Evolutionary conservation across 2,113 vertebrate species (phyloP).

Genomic region (Trachemys scripta): DNA sequence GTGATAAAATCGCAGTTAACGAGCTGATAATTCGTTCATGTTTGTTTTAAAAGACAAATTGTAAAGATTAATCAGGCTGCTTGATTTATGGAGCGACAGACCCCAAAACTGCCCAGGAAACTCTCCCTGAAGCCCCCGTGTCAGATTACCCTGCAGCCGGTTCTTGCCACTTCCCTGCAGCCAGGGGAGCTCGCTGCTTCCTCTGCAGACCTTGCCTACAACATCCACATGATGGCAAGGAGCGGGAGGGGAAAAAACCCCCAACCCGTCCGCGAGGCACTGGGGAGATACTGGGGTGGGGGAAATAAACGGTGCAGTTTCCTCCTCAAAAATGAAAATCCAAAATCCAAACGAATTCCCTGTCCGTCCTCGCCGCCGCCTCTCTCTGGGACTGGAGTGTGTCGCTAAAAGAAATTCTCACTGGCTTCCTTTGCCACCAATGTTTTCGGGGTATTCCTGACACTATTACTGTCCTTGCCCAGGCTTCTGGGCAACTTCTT

Average conservation of each 20-base stretch:
- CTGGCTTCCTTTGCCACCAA: no score
- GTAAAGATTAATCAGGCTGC: conserved; percentile 75
- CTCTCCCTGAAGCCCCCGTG: conserved; percentile 44
- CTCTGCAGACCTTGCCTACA: neutral
- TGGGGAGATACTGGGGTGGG: neutral
- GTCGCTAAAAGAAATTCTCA: neutral
- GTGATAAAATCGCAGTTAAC: conserved; percentile 79
- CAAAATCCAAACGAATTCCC: neutral
- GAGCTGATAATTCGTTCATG: conserved; percentile 77
- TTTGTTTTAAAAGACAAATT: conserved; percentile 80
- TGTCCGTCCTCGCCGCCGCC: neutral
- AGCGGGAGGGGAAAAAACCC: neutral
- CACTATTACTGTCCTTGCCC: neutral
- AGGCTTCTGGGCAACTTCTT: neutral
- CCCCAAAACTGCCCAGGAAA: conserved; percentile 48
- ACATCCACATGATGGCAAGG: neutral
- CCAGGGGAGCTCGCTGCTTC: neutral
- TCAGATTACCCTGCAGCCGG: conserved; percentile 28
- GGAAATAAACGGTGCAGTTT: neutral
- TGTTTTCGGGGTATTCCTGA: neutral
- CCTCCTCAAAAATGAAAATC: neutral
- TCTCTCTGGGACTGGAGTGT: neutral
- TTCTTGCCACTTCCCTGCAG: neutral
- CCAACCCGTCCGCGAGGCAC: neutral
- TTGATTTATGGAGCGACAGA: conserved; percentile 73